A percentile compares a stretch with the other conserved stretches of the same genome.
phyloP scores from a whole-genome alignment of 2,113 vertebrate genomes.

The Rhinoderma darwinii region DNA sequence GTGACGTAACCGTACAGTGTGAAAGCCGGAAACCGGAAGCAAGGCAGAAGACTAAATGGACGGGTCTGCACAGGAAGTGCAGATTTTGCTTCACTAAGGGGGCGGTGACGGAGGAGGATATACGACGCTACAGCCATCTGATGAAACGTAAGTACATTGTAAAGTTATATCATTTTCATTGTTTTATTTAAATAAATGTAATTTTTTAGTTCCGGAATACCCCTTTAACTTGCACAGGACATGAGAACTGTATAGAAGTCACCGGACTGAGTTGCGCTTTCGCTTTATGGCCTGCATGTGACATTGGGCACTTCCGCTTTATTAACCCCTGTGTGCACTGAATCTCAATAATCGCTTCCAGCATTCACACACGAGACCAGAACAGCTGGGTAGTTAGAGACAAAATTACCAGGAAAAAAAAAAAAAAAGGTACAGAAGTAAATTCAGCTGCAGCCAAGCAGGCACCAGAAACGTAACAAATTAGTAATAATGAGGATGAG shows the following conservation, averaged over 20 bases:
- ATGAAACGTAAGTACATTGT: too few species aligned
- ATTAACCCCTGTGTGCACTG: not conserved
- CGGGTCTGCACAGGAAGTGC: too few species aligned
- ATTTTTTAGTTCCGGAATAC: too few species aligned
- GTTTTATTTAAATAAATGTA: too few species aligned
- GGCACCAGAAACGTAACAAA: constrained; percentile 39
- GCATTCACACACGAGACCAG: not conserved
- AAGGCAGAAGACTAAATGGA: too few species aligned
- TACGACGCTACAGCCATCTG: too few species aligned
- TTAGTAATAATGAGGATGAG: constrained; percentile 52
- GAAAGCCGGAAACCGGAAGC: too few species aligned
- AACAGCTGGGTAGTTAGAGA: constrained; percentile 40
- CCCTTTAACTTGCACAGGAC: too few species aligned
- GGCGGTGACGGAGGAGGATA: too few species aligned
- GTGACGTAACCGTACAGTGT: too few species aligned
- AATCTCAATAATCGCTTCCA: not conserved
- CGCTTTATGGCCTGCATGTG: not conserved
- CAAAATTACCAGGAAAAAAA: constrained; percentile 4
- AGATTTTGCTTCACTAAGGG: too few species aligned
- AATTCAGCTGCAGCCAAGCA: constrained; percentile 46
- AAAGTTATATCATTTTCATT: too few species aligned
- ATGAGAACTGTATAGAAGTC: not conserved
- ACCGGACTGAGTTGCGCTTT: not conserved
- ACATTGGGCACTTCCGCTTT: not conserved
- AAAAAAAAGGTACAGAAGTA: constrained; percentile 24